These are phyloP conservation scores for Itoplectis maculator DNA, from an alignment of 2,888 invertebrate genomes.

Conservation along the genomic window DNA sequence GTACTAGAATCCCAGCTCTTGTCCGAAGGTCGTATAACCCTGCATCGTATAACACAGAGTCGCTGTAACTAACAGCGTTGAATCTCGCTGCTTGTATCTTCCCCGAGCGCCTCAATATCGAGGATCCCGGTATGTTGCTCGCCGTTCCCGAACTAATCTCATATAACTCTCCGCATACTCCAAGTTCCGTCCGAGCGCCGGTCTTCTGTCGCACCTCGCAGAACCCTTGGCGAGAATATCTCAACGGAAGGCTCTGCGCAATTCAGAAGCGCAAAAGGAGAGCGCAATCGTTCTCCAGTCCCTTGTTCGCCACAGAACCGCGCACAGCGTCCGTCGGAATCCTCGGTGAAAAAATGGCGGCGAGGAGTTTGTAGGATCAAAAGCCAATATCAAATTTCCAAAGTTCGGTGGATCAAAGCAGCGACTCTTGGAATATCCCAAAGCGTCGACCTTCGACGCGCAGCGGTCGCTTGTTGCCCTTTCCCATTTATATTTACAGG, in stretches of 20 bases:
- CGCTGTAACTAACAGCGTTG: not conserved
- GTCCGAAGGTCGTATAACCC: not conserved
- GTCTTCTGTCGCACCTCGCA: not conserved
- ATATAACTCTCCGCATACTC: not conserved
- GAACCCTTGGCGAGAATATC: conserved; percentile 2
- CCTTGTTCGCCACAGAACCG: not conserved
- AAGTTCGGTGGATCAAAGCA: conserved; percentile 18
- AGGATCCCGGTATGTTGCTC: not conserved
- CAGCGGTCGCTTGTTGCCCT: not conserved
- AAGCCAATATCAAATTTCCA: conserved; percentile 35
- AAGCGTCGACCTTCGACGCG: not conserved
- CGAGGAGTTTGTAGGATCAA: not conserved
- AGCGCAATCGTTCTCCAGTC: not conserved
- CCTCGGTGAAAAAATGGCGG: too few relatives aligned
- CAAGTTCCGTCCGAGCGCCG: not conserved
- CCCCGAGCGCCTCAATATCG: not conserved
- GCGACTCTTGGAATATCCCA: conserved; percentile 6
- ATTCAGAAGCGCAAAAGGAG: not conserved
- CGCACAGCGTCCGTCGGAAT: too few relatives aligned
- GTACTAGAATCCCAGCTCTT: too few relatives aligned
- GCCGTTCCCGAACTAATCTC: conserved; percentile 18
- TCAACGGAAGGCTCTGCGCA: not conserved
- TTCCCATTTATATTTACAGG: conserved; percentile 23
- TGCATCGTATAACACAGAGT: not conserved
- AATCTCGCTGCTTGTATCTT: not conserved